phyloP scores from a whole-genome alignment of 2,888 invertebrate species.

The Drosophila mimica region DNA sequence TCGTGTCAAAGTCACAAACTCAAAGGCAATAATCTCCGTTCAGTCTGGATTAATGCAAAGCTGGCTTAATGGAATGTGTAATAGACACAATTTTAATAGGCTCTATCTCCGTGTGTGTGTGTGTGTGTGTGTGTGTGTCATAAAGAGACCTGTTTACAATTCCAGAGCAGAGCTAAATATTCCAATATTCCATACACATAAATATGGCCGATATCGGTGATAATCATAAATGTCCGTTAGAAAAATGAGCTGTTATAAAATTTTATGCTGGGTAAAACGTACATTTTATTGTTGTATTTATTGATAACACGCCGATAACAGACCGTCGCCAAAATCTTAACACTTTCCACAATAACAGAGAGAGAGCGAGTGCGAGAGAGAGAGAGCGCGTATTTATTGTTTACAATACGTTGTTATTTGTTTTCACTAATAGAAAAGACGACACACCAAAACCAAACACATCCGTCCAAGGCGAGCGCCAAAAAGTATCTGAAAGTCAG shows the following conservation, averaged over 20 bases:
- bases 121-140: background rate
- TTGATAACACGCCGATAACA: conserved; percentile 48
- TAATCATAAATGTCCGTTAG: conserved; percentile 10
- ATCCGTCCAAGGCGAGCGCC: conserved; percentile 66
- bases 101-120: background rate
- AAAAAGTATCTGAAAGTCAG: conserved; percentile 71
- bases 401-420: conserved; percentile 9
- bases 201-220: background rate
- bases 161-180: background rate
- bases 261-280: conserved; percentile 27
- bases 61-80: background rate
- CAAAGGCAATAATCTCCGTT: conserved; percentile 23
- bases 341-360: conserved; percentile 58
- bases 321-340: conserved; percentile 18
- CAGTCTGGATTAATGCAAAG: conserved; percentile 8
- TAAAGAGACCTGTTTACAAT: background rate
- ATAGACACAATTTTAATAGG: background rate
- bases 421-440: conserved; percentile 2
- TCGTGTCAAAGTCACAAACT: conserved; percentile 41
- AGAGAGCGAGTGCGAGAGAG: conserved; percentile 1
- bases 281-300: conserved; percentile 28
- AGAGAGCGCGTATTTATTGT: conserved; percentile 9
- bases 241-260: conserved; percentile 10
- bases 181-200: background rate
- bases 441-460: conserved; percentile 48